Evolutionary conservation across 2,888 invertebrate genomes (phyloP), one percentile per base, ranked within the genome.

Genomic region (Heliconius ethilla): DNA sequence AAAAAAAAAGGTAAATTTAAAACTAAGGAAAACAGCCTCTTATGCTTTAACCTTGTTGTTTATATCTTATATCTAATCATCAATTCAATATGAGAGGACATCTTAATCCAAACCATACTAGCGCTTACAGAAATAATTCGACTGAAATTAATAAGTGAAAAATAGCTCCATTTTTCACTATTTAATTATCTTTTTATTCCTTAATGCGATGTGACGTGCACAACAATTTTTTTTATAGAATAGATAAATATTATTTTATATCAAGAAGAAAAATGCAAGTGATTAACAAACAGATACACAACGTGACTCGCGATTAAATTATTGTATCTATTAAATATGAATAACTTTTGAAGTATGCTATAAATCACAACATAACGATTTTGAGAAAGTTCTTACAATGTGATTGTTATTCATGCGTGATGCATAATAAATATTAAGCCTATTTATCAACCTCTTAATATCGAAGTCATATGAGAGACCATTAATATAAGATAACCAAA

Each of bases 271-370:
- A 67, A 37, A 33, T 70, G 3, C 51, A 72, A 55, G 29, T 73
- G 37, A 59, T 76, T 66, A 62, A 72, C 40, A 63, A 33, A 45
- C 55, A 40, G 59, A n/a, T 13, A 69, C 59, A 51, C 37, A 25
- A 76, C 76, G 76, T 88, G 89, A 87, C 73, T 69, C 84, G 84
- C 84, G 85, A 85, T 85, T 84, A 86, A 86, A 80, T 81, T 87
- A 88, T 87, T 72, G 78, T 84, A 84, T 86, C 86, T 83, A 90
- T 90, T 87, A 86, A 88, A 86, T 87, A 81, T 83, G 81, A 83
- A 81, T 79, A 78, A 76, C 82, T 83, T 82, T 85, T 84, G 84
- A 85, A 86, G 83, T 84, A 81, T 81, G 78, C 82, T 45, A 83
- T 85, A 85, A 85, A 82, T 82, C 79, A 81, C 80, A 76, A 81